phyloP scores from a whole-genome alignment of 2,888 invertebrate species.

The Campaea margaritaria region DNA sequence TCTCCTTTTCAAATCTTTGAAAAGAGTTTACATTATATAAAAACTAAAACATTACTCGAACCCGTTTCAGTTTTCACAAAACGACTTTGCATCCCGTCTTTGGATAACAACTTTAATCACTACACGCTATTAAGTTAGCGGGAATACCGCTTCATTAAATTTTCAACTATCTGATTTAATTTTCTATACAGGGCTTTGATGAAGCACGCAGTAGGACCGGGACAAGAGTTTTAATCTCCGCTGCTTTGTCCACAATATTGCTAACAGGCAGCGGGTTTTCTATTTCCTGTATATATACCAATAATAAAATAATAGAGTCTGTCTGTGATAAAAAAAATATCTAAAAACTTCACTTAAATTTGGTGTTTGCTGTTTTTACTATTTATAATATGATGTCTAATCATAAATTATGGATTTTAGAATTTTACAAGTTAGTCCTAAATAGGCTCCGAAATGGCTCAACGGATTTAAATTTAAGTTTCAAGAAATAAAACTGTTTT shows the following conservation, averaged over 20 bases:
- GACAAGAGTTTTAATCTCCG: conserved; percentile 67
- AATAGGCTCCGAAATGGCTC: too few relatives aligned
- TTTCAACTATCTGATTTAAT: conserved; percentile 62
- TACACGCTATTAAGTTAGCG: conserved; percentile 60
- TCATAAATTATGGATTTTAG: too few relatives aligned
- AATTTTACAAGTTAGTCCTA: too few relatives aligned
- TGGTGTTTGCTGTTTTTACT: too few relatives aligned
- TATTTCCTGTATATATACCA: too few relatives aligned
- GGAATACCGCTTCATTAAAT: conserved; percentile 70
- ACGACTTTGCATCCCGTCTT: conserved; percentile 14
- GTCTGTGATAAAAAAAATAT: too few relatives aligned
- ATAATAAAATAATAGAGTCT: too few relatives aligned
- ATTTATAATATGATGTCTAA: too few relatives aligned
- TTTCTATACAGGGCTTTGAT: conserved; percentile 66
- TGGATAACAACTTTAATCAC: conserved; percentile 57
- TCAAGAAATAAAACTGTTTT: too few relatives aligned
- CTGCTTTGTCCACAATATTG: conserved; percentile 33
- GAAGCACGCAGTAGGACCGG: conserved; percentile 59
- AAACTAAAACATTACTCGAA: neutral
- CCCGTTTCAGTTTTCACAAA: conserved; percentile 4
- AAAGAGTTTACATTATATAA: neutral
- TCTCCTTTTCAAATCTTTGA: too few relatives aligned
- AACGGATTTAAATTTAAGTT: neutral
- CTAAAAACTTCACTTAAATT: too few relatives aligned
- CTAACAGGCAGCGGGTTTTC: too few relatives aligned